These are phyloP conservation scores for Melanaphis sacchari DNA, from an alignment of 1,140 invertebrate species.

Conservation along the genomic window DNA sequence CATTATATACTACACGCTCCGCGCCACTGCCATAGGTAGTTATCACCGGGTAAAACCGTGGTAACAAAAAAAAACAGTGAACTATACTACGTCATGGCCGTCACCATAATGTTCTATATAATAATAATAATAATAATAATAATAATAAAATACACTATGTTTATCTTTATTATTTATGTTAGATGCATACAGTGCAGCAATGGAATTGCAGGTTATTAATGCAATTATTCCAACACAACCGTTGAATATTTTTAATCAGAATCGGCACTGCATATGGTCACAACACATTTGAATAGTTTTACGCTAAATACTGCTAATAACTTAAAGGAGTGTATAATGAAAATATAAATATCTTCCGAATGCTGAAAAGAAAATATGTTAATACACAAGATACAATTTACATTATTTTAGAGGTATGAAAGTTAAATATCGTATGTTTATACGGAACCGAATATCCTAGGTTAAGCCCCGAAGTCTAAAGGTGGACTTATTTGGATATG, in stretches of 20 bases:
- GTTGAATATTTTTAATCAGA: neutral
- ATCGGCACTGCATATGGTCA: too few species aligned
- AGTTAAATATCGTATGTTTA: neutral
- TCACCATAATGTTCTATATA: neutral
- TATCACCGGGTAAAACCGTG: neutral
- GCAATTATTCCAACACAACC: neutral
- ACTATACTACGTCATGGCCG: neutral
- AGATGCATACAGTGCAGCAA: neutral
- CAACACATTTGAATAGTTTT: too few species aligned
- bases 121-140: neutral
- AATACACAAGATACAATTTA: too few species aligned
- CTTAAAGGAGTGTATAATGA: too few species aligned
- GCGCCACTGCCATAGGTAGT: neutral
- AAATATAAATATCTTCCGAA: too few species aligned
- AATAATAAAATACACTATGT: too few species aligned
- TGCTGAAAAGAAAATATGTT: too few species aligned
- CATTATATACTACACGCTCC: neutral
- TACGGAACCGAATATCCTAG: neutral
- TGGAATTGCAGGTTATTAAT: too few species aligned
- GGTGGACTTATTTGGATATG: neutral
- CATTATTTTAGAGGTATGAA: too few species aligned
- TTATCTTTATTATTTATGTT: neutral
- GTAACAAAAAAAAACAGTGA: neutral
- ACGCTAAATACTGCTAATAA: too few species aligned
- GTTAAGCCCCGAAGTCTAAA: neutral